phyloP scores from a whole-genome alignment of 2,888 invertebrate genomes.

The Apeira syringaria region DNA sequence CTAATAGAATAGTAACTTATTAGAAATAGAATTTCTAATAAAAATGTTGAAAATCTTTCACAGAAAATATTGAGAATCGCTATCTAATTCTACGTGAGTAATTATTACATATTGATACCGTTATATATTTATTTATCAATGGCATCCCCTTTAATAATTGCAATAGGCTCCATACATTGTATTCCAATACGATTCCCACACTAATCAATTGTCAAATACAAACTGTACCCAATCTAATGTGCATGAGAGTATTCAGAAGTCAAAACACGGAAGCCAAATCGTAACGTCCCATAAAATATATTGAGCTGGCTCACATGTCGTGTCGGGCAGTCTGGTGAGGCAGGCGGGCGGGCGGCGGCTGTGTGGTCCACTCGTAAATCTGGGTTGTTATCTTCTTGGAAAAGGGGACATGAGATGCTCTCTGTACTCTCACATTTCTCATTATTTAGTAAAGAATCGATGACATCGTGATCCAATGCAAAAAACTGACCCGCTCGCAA shows the following conservation, averaged over 20 bases:
- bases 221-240: slow-evolving; percentile 9
- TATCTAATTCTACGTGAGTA: too few relatives aligned
- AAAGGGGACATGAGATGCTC: slow-evolving; percentile 14
- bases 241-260: slow-evolving; percentile 18
- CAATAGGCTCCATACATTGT: too few relatives aligned
- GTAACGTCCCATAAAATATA: slow-evolving; percentile 23
- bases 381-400: slow-evolving; percentile 17
- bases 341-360: slow-evolving; percentile 1
- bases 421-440: neutral
- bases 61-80: too few relatives aligned
- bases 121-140: too few relatives aligned
- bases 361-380: slow-evolving; percentile 26
- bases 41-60: too few relatives aligned
- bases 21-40: too few relatives aligned
- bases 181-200: slow-evolving; percentile 1
- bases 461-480: too few relatives aligned
- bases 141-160: too few relatives aligned
- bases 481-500: too few relatives aligned
- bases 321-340: slow-evolving; percentile 10
- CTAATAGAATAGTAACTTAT: too few relatives aligned
- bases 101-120: too few relatives aligned
- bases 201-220: slow-evolving; percentile 10
- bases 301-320: slow-evolving; percentile 20
- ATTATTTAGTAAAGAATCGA: too few relatives aligned
- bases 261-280: slow-evolving; percentile 20